Evolutionary conservation across 64 coral and sea anemone species (phyloP).

Genomic region (Pocillopora damicornis): DNA sequence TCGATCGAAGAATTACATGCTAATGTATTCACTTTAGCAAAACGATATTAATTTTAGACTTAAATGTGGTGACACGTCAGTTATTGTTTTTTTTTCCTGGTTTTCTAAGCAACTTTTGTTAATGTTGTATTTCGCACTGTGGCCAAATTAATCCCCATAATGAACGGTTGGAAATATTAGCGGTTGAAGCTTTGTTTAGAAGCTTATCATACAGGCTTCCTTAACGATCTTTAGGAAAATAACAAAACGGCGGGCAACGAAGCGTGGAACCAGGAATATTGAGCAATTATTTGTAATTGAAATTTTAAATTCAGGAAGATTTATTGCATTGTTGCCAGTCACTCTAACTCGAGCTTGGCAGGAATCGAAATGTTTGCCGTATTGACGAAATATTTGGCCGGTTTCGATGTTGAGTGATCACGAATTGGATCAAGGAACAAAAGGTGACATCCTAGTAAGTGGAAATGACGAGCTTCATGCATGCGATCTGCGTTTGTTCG

Average conservation of each 20-base stretch:
- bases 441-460: background rate
- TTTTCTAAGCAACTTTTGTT: background rate
- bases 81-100: background rate
- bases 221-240: background rate
- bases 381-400: background rate
- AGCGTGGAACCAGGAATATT: background rate
- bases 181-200: background rate
- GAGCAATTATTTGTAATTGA: slow-evolving; percentile 2
- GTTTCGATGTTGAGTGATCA: background rate
- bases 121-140: background rate
- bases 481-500: background rate
- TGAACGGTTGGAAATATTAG: background rate
- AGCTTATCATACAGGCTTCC: background rate
- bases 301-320: background rate
- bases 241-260: background rate
- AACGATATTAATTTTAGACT: background rate
- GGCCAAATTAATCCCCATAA: background rate
- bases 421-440: background rate
- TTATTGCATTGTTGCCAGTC: background rate
- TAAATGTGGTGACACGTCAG: background rate
- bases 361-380: background rate
- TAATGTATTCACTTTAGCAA: background rate
- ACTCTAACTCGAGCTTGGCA: background rate
- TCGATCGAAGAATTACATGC: no score
- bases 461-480: background rate